Evolutionary conservation across 2,888 invertebrate genomes (phyloP).

Genomic region (Leptinotarsa juncta): DNA sequence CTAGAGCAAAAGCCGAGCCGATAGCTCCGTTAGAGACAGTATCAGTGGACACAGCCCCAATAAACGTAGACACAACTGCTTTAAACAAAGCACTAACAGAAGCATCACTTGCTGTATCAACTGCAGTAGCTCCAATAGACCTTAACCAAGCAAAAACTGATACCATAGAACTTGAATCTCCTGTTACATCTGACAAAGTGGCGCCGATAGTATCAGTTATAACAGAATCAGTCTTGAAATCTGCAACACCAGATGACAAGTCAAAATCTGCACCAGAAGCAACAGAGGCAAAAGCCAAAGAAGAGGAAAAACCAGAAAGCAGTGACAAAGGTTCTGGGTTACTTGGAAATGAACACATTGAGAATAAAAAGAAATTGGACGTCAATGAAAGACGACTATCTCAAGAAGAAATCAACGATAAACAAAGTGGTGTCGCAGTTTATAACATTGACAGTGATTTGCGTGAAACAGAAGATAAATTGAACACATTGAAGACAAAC

Average conservation of each 20-base stretch:
- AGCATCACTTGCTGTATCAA: not conserved
- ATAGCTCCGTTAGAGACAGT: constrained; percentile 8
- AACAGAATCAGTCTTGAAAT: constrained; percentile 26
- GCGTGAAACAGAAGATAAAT: constrained; percentile 39
- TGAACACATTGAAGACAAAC: constrained; percentile 37
- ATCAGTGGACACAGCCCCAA: constrained; percentile 19
- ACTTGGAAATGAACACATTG: constrained; percentile 6
- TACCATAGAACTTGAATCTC: constrained; percentile 5
- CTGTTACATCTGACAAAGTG: constrained; percentile 18
- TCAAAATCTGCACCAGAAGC: not conserved
- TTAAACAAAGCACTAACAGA: not conserved
- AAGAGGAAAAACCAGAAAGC: constrained; percentile 21
- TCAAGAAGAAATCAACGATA: constrained; percentile 35
- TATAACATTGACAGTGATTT: constrained; percentile 34
- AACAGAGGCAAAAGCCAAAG: not conserved
- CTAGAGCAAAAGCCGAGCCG: constrained; percentile 4
- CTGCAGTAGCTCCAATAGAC: not conserved
- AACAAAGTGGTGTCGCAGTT: constrained; percentile 46
- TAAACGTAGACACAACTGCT: constrained; percentile 19
- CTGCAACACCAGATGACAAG: not conserved
- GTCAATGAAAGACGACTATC: constrained; percentile 15
- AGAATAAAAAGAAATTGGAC: not conserved
- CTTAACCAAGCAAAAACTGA: not conserved
- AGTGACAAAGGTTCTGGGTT: constrained; percentile 13
- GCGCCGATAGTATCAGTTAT: constrained; percentile 23